These are phyloP conservation scores for Phaethornis superciliosus DNA, from an alignment of 2,113 vertebrate genomes.

Conservation along the genomic window DNA sequence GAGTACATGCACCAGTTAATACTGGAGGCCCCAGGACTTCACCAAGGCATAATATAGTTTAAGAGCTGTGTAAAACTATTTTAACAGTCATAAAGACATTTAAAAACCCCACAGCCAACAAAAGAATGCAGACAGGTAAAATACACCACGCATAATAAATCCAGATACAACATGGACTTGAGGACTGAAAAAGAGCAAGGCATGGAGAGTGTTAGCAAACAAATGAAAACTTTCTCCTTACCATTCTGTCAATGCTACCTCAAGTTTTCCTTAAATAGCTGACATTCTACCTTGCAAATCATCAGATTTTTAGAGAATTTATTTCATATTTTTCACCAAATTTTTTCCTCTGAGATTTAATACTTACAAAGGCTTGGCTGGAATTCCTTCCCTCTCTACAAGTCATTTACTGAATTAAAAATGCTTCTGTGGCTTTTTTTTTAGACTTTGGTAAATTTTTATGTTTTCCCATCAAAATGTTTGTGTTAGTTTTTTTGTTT, in stretches of 20 bases:
- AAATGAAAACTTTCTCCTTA: not conserved
- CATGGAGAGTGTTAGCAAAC: fast-evolving
- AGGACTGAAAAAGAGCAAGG: not conserved
- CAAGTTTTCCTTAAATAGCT: not conserved
- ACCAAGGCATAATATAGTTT: not conserved
- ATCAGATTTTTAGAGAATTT: not conserved
- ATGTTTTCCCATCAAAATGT: not conserved
- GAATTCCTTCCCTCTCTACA: not conserved
- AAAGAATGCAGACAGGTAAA: not conserved
- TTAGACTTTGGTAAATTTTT: not conserved
- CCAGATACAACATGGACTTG: not conserved
- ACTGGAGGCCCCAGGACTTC: not conserved
- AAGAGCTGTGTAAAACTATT: not conserved
- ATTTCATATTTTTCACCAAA: not conserved
- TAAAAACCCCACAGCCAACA: fast-evolving
- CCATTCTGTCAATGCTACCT: too few species aligned
- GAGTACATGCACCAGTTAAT: not conserved
- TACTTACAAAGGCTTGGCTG: not conserved
- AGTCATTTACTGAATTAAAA: not conserved
- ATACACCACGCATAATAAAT: not conserved
- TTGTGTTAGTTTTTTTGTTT: not conserved
- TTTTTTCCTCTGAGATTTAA: not conserved
- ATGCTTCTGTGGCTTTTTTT: not conserved
- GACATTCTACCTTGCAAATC: not conserved
- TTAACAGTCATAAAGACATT: not conserved